A percentile compares a stretch with the other conserved stretches of the same genome.
These are phyloP conservation scores for Littorina saxatilis DNA, from an alignment of 1,140 invertebrate species.

Conservation along the genomic window DNA sequence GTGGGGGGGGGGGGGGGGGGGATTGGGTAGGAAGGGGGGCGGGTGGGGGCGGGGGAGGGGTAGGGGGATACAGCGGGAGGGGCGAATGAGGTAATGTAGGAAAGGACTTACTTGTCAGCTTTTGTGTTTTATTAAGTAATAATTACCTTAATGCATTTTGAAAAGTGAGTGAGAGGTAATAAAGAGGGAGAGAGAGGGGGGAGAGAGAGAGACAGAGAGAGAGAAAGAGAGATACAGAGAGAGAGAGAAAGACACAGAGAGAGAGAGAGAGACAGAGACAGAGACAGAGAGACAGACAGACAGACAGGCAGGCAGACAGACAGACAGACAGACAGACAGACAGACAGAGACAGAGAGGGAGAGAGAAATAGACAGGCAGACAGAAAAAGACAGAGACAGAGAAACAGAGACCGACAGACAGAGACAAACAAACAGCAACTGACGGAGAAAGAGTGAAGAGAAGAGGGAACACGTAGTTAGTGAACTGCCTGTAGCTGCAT, in stretches of 20 bases:
- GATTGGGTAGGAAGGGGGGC: not conserved
- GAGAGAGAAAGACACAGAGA: not conserved
- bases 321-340: not conserved
- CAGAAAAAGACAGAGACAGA: not conserved
- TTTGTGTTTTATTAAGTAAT: not conserved
- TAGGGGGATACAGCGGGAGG: no score
- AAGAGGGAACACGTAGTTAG: no score
- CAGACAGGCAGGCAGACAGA: not conserved
- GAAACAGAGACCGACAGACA: not conserved
- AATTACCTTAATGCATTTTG: not conserved
- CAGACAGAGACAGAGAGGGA: not conserved
- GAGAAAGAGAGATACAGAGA: slow-evolving; percentile 2
- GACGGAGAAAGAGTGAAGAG: not conserved
- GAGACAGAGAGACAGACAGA: not conserved
- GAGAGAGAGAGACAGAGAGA: not conserved
- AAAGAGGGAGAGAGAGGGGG: not conserved
- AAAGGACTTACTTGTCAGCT: not conserved
- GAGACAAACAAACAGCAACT: not conserved
- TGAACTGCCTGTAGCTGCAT: no score
- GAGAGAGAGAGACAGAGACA: not conserved
- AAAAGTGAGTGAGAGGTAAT: not conserved
- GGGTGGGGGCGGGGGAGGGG: not conserved
- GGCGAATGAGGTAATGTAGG: slow-evolving; percentile 12
- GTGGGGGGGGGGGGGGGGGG: not conserved
- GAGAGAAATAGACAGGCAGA: not conserved